These are phyloP conservation scores for Ceratina japonica DNA, from an alignment of 1,140 invertebrate species.

Conservation along the genomic window DNA sequence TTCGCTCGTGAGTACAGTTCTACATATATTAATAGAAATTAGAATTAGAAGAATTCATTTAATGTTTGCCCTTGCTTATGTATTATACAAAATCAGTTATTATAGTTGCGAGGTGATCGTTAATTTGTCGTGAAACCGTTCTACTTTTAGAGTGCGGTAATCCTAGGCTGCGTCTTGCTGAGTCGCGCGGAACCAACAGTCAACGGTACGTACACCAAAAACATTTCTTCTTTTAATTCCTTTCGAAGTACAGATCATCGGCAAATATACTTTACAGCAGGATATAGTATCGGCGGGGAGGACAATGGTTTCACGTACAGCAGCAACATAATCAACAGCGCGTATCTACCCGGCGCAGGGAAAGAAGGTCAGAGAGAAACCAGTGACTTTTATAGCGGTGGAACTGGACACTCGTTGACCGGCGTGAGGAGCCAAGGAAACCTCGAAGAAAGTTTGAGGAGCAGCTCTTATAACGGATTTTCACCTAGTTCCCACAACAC, in stretches of 20 bases:
- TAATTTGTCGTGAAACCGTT: constrained; percentile 21
- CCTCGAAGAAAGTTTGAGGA: constrained; percentile 30
- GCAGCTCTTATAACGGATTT: constrained; percentile 47
- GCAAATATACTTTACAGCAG: constrained; percentile 19
- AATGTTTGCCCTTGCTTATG: neutral
- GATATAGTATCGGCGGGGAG: constrained; percentile 36
- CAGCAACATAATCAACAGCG: constrained; percentile 34
- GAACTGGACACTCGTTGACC: constrained; percentile 22
- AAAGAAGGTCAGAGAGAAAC: constrained; percentile 47
- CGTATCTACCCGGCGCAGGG: constrained; percentile 29
- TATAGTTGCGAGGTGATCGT: neutral
- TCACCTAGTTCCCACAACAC: constrained; percentile 35
- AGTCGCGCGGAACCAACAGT: constrained; percentile 49
- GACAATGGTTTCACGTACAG: constrained; percentile 50
- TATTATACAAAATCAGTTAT: neutral
- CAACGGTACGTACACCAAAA: constrained; percentile 61
- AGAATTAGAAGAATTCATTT: neutral
- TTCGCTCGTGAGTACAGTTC: constrained; percentile 38
- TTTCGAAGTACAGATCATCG: neutral
- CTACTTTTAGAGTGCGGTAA: constrained; percentile 60
- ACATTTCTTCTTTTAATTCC: neutral
- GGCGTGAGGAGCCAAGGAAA: constrained; percentile 35
- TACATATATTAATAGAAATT: too few species aligned
- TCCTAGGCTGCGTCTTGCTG: constrained; percentile 54
- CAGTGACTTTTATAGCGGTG: constrained; percentile 34